phyloP scores from a whole-genome alignment of 2,888 invertebrate species.

The Latrodectus hesperus region DNA sequence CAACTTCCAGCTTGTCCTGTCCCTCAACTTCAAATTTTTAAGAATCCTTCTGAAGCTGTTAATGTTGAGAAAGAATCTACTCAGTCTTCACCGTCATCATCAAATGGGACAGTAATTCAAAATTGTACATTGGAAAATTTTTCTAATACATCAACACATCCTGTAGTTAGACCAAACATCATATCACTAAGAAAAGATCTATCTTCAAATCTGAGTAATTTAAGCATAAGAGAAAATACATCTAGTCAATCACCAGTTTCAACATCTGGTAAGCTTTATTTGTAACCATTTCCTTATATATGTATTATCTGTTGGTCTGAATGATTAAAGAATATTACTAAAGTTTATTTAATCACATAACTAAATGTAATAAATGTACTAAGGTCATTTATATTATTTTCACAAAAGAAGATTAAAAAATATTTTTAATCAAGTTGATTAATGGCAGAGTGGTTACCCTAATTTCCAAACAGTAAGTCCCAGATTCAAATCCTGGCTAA shows the following conservation, averaged over 20 bases:
- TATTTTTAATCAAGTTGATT: no score
- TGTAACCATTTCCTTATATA: no score
- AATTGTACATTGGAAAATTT: background rate
- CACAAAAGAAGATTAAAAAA: no score
- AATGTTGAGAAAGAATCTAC: background rate
- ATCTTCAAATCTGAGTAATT: background rate
- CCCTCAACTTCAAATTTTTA: conserved; percentile 53
- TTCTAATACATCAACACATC: conserved; percentile 7
- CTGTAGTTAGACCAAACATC: conserved; percentile 29
- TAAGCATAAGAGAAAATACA: background rate
- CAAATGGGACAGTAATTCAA: background rate
- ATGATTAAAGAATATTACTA: no score
- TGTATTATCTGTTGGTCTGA: no score
- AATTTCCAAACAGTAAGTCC: no score
- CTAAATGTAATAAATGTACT: no score
- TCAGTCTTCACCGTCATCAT: background rate
- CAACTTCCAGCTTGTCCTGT: conserved; percentile 50
- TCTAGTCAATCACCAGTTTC: background rate
- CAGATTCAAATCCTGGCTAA: no score
- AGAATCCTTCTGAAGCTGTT: background rate
- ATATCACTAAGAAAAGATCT: conserved; percentile 20
- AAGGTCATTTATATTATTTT: no score
- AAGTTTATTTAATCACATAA: no score
- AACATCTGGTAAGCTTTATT: background rate
- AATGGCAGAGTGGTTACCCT: no score